Conservation (phyloP, 2,888 invertebrate genomes). For the Rhyacophila evoluta region DNA sequence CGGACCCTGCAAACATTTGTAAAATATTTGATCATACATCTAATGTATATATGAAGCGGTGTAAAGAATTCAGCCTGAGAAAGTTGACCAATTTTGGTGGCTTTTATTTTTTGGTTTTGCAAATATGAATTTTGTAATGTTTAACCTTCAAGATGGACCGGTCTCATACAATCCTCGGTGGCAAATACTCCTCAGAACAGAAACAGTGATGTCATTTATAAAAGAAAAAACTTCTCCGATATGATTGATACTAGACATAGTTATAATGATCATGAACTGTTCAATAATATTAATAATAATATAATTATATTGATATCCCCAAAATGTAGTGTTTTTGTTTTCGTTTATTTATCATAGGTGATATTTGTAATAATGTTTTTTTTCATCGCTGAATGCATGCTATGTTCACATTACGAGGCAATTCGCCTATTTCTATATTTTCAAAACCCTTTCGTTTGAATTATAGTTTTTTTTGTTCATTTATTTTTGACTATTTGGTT, state of each 20-base stretch:
- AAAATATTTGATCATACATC: background rate
- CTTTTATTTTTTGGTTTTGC: background rate
- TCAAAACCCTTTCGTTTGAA: background rate
- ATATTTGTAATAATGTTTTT: background rate
- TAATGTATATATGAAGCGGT: background rate
- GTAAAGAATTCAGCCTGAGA: background rate
- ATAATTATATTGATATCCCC: background rate
- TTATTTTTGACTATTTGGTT: background rate
- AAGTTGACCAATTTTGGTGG: background rate
- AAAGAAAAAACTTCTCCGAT: background rate
- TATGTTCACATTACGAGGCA: background rate
- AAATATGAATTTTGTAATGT: background rate
- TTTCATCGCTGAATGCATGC: constrained; percentile 5
- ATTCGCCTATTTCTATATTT: background rate
- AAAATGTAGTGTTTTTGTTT: background rate
- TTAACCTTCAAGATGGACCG: background rate
- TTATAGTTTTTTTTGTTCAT: background rate
- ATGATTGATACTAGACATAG: constrained; percentile 4
- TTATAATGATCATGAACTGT: constrained; percentile 9
- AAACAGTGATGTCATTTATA: background rate
- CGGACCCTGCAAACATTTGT: too few relatives aligned
- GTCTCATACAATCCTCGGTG: background rate
- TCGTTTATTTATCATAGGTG: constrained; percentile 5
- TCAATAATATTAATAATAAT: background rate
- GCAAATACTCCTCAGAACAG: background rate